phyloP scores from a whole-genome alignment of 2,113 vertebrate genomes.

The Nesoenas mayeri region DNA sequence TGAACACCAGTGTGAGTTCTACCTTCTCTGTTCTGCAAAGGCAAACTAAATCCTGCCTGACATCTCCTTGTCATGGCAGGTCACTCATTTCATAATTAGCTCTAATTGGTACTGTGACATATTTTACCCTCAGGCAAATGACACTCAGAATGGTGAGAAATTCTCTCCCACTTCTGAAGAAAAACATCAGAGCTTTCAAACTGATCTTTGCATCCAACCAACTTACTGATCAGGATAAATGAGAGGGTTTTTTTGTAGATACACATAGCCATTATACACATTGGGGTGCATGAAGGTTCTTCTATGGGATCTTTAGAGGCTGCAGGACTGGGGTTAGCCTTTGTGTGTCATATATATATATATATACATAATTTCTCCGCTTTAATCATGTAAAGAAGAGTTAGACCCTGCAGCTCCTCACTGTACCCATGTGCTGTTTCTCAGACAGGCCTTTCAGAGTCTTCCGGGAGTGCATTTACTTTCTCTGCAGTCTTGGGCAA shows the following conservation, averaged over 20 bases:
- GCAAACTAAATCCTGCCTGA: not conserved
- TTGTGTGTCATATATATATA: not conserved
- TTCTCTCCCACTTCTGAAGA: not conserved
- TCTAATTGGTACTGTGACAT: not conserved
- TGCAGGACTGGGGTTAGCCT: not conserved
- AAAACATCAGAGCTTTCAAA: not conserved
- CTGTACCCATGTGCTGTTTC: not conserved
- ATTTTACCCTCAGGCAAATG: constrained; percentile 10
- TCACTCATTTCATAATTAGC: not conserved
- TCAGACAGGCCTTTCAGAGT: not conserved
- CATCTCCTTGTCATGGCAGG: not conserved
- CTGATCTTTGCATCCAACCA: not conserved
- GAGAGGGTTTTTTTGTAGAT: not conserved
- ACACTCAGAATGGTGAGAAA: not conserved
- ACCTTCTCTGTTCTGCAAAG: not conserved
- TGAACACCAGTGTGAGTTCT: not conserved
- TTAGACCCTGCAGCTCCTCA: not conserved
- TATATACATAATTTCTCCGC: not conserved
- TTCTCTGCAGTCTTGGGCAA: not conserved
- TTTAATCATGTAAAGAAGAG: not conserved
- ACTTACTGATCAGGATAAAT: not conserved
- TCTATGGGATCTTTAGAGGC: not conserved
- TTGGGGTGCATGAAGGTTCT: not conserved
- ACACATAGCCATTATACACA: not conserved
- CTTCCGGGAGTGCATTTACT: not conserved